These are phyloP conservation scores for Verasper variegatus DNA, from an alignment of 2,113 vertebrate genomes.

Conservation along the genomic window DNA sequence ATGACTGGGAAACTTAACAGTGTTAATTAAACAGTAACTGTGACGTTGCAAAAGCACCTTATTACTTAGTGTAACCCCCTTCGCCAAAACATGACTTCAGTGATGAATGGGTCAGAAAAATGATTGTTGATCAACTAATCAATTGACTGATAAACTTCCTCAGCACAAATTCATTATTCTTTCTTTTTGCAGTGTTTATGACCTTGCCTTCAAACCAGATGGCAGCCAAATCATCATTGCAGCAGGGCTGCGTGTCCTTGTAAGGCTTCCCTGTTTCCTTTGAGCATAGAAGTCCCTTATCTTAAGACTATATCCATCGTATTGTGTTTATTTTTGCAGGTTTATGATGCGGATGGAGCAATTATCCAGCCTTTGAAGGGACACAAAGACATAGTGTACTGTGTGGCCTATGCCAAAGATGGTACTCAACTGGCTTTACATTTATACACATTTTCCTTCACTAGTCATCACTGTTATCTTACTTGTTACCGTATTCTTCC, in stretches of 20 bases:
- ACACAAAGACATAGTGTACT: conserved; percentile 96
- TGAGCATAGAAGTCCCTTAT: neutral
- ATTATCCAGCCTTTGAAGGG: conserved; percentile 95
- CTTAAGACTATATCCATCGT: neutral
- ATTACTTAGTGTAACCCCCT: neutral
- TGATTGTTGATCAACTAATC: neutral
- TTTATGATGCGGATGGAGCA: conserved; percentile 95
- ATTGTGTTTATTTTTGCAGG: conserved; percentile 79
- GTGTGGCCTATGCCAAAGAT: conserved; percentile 97
- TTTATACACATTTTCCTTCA: neutral
- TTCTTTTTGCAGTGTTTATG: conserved; percentile 87
- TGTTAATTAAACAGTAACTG: no score
- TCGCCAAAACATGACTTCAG: neutral
- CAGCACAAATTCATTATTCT: conserved; percentile 5
- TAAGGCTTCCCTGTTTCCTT: conserved; percentile 71
- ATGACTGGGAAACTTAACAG: no score
- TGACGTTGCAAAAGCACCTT: no score
- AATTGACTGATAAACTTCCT: neutral
- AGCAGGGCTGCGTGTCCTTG: conserved; percentile 93
- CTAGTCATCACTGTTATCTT: conserved; percentile 1
- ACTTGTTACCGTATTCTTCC: conserved; percentile 29
- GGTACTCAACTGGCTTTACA: conserved; percentile 79
- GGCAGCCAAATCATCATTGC: conserved; percentile 96
- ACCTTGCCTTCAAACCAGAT: conserved; percentile 96
- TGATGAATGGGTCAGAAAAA: neutral